Conservation (phyloP, 2,113 vertebrate species). For the Plectropomus leopardus region DNA sequence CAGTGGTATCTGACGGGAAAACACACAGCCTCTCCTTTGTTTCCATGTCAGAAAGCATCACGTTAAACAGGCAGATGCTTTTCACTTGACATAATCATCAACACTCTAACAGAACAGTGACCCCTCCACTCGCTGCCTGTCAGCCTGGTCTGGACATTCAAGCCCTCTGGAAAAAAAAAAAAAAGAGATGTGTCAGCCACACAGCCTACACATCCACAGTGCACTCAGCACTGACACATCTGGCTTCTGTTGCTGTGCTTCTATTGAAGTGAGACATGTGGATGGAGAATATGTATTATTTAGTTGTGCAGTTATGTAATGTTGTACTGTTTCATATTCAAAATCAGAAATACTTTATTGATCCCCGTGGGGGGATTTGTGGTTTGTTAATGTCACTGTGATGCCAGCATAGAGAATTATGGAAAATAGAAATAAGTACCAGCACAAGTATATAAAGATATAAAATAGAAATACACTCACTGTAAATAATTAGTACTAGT, state of each 20-base stretch:
- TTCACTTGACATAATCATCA: constrained; percentile 77
- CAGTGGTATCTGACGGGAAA: constrained; percentile 76
- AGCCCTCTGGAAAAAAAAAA: constrained; percentile 5
- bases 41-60: constrained; percentile 83
- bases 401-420: too few species aligned
- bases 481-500: too few species aligned
- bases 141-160: not conserved
- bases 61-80: constrained; percentile 75
- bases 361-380: too few species aligned
- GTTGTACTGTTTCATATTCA: not conserved
- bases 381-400: too few species aligned
- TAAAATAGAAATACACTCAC: too few species aligned
- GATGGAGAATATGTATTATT: not conserved
- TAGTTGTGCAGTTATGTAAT: not conserved
- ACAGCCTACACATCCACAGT: not conserved
- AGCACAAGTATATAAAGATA: too few species aligned
- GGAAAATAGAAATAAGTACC: too few species aligned
- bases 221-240: not conserved
- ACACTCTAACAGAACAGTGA: constrained; percentile 40
- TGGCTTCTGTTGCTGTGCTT: not conserved
- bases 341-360: too few species aligned
- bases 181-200: not conserved
- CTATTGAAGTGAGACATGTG: not conserved
- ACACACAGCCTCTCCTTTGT: constrained; percentile 74
- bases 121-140: constrained; percentile 2